Percentiles rank a stretch among this genome's conserved stretches.
phyloP scores from a whole-genome alignment of 2,113 vertebrate species.

The Solenodon paradoxus region DNA sequence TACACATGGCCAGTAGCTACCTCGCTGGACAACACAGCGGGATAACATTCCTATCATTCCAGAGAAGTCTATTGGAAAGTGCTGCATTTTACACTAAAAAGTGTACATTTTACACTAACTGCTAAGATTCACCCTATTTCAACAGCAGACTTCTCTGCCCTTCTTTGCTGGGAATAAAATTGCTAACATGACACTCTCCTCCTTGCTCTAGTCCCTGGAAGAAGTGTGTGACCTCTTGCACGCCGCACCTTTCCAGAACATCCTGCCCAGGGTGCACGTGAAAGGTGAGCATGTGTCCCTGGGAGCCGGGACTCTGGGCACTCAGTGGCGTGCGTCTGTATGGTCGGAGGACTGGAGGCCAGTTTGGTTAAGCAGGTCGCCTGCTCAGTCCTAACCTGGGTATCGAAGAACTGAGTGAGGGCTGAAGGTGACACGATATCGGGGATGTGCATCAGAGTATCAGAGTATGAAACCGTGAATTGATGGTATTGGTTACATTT shows the following conservation, averaged over 20 bases:
- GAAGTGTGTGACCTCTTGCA: slow-evolving; percentile 93
- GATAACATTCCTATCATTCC: too few species aligned
- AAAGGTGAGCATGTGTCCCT: slow-evolving; percentile 83
- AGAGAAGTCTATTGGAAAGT: neutral
- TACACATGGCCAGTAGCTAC: too few species aligned
- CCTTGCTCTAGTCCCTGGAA: slow-evolving; percentile 86
- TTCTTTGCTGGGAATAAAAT: neutral
- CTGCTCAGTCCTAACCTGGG: neutral
- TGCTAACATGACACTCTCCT: neutral
- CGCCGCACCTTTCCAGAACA: slow-evolving; percentile 91
- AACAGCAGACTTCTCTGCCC: fast-evolving
- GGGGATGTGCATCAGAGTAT: neutral
- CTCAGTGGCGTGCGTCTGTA: fast-evolving
- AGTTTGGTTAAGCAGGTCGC: neutral
- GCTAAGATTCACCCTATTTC: neutral
- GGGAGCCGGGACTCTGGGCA: neutral
- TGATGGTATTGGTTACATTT: neutral
- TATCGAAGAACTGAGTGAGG: neutral
- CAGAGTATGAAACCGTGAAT: too few species aligned
- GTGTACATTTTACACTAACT: neutral
- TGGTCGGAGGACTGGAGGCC: neutral
- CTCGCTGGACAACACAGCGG: too few species aligned
- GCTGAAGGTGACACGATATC: neutral
- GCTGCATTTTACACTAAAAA: slow-evolving; percentile 44
- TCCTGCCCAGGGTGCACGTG: slow-evolving; percentile 90